A percentile compares a stretch with the other conserved stretches of the same genome.
Conservation (phyloP, 2,797 vertebrate species). For the Arrhamphus sclerolepis region DNA sequence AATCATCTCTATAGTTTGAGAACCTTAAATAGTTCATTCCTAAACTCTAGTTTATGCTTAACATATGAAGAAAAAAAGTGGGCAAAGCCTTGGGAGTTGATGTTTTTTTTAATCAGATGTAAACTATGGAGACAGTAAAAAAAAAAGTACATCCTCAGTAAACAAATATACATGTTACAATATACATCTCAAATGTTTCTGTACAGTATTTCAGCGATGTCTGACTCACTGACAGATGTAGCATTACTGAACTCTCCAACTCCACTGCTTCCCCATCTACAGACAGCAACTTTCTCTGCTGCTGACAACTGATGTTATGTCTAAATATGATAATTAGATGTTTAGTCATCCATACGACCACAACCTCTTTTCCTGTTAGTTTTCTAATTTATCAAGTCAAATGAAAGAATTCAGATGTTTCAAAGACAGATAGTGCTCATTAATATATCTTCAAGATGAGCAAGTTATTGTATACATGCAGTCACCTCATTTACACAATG, state of each 20-base stretch:
- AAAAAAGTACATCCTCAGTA: conserved; percentile 64
- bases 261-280: conserved; percentile 1
- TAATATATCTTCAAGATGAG: conserved; percentile 35
- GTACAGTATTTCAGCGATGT: conserved; percentile 58
- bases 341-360: conserved; percentile 33
- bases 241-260: conserved; percentile 23
- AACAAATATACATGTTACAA: conserved; percentile 74
- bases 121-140: conserved; percentile 77
- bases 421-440: conserved; percentile 33
- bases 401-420: conserved; percentile 25
- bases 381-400: conserved; percentile 32
- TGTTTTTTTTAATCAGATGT: conserved; percentile 76
- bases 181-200: conserved; percentile 66
- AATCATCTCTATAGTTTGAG: no score
- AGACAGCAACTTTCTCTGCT: conserved; percentile 13
- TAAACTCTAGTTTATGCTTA: no score
- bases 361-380: conserved; percentile 22
- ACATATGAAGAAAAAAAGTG: neutral
- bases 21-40: no score
- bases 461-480: conserved; percentile 48
- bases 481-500: conserved; percentile 38
- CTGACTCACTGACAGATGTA: conserved; percentile 28
- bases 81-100: conserved; percentile 41
- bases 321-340: conserved; percentile 53
- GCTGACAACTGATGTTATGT: conserved; percentile 19